Conservation (phyloP, 2,113 vertebrate genomes). For the Alaudala cheleensis region DNA sequence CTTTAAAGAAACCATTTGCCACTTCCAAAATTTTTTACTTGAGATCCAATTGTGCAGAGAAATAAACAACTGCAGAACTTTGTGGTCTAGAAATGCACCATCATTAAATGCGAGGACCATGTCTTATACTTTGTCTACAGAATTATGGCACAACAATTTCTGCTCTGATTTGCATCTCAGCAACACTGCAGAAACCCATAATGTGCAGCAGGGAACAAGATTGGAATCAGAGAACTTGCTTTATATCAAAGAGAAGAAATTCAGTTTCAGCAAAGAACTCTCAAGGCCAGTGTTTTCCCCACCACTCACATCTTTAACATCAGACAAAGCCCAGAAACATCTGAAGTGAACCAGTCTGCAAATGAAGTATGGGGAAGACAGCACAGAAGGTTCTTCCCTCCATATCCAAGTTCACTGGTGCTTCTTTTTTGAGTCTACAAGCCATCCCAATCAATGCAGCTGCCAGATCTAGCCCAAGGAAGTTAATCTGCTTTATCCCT, state of each 20-base stretch:
- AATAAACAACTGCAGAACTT: background rate
- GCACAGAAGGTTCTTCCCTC: background rate
- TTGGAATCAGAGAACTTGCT: background rate
- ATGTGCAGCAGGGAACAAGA: background rate
- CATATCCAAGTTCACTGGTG: background rate
- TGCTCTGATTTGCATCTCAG: background rate
- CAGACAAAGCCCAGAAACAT: background rate
- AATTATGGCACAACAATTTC: background rate
- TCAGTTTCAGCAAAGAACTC: background rate
- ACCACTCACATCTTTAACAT: background rate
- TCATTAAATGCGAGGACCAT: background rate
- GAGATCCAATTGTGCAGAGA: background rate
- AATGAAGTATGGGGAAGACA: accelerated
- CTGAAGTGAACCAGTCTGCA: background rate
- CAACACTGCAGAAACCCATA: background rate
- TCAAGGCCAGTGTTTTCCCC: background rate
- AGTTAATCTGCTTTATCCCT: background rate
- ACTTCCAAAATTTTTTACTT: background rate
- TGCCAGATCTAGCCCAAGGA: background rate
- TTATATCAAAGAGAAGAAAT: background rate
- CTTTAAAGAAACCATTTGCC: background rate
- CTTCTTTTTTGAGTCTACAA: background rate
- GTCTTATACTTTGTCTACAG: background rate
- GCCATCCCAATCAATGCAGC: background rate
- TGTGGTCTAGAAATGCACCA: background rate